Percentiles rank a stretch among this genome's conserved stretches.
Conservation (phyloP, 2,113 vertebrate species). For the Stegostoma tigrinum region DNA sequence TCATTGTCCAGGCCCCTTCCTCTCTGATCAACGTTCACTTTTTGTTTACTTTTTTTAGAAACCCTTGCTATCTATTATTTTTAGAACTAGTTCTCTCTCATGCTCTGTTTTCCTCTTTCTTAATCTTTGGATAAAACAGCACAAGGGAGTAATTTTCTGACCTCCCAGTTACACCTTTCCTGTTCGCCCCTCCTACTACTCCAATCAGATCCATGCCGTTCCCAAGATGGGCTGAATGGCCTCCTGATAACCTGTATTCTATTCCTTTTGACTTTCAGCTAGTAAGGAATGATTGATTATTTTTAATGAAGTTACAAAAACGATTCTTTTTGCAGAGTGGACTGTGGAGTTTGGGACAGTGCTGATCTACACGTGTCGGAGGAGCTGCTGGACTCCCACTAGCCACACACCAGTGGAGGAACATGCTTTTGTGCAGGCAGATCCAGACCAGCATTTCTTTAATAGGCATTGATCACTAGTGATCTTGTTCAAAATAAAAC, state of each 20-base stretch:
- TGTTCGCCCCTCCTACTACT: background rate
- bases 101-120: too few species aligned
- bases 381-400: slow-evolving; percentile 67
- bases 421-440: slow-evolving; percentile 66
- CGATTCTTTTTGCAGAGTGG: slow-evolving; percentile 51
- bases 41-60: too few species aligned
- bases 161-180: too few species aligned
- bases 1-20: too few species aligned
- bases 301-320: background rate
- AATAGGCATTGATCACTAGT: slow-evolving; percentile 45
- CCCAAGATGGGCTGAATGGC: background rate
- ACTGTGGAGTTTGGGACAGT: slow-evolving; percentile 71
- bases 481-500: background rate
- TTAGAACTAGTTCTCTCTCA: too few species aligned
- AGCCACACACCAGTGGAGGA: slow-evolving; percentile 60
- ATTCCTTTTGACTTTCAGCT: background rate
- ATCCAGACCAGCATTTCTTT: slow-evolving; percentile 72
- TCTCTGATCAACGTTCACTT: too few species aligned
- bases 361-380: slow-evolving; percentile 69
- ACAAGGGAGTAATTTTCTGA: too few species aligned
- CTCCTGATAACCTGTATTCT: background rate
- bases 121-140: too few species aligned
- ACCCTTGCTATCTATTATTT: too few species aligned
- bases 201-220: background rate
- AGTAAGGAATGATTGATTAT: background rate